These are phyloP conservation scores for Allobates femoralis DNA, from an alignment of 2,797 vertebrate species.

Conservation along the genomic window DNA sequence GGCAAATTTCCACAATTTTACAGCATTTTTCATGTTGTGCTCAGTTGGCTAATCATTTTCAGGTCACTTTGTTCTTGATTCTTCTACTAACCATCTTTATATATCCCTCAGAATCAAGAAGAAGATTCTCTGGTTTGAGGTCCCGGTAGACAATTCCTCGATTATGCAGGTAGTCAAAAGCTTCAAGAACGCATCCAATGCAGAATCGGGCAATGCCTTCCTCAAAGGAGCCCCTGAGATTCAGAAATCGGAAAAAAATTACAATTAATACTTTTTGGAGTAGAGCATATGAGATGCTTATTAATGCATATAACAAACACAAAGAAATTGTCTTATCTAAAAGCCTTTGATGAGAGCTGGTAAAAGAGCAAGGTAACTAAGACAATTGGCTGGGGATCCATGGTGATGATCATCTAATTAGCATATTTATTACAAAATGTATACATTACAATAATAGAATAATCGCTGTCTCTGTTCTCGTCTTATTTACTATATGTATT, in stretches of 20 bases:
- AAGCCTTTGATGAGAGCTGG: neutral
- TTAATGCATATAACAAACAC: neutral
- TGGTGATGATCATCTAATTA: neutral
- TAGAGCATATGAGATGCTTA: neutral
- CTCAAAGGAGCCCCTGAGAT: slow-evolving; percentile 79
- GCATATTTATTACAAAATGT: neutral
- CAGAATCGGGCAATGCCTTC: slow-evolving; percentile 80
- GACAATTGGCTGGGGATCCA: neutral
- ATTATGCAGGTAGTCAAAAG: slow-evolving; percentile 82
- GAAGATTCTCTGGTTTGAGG: slow-evolving; percentile 88
- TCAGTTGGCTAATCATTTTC: neutral
- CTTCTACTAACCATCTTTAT: slow-evolving; percentile 78
- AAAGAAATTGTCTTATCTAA: neutral
- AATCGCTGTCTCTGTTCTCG: neutral
- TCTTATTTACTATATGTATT: neutral
- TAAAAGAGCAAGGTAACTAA: neutral
- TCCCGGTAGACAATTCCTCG: slow-evolving; percentile 85
- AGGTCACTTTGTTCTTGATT: neutral
- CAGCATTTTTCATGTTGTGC: neutral
- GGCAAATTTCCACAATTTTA: neutral
- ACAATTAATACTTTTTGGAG: neutral
- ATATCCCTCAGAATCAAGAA: slow-evolving; percentile 82
- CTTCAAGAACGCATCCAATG: slow-evolving; percentile 84
- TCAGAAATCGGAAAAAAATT: neutral
- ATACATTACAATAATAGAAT: neutral